Evolutionary conservation across 2,888 invertebrate species (phyloP), one percentile per base, ranked within the genome.

Genomic region (Drosophila histrio): DNA sequence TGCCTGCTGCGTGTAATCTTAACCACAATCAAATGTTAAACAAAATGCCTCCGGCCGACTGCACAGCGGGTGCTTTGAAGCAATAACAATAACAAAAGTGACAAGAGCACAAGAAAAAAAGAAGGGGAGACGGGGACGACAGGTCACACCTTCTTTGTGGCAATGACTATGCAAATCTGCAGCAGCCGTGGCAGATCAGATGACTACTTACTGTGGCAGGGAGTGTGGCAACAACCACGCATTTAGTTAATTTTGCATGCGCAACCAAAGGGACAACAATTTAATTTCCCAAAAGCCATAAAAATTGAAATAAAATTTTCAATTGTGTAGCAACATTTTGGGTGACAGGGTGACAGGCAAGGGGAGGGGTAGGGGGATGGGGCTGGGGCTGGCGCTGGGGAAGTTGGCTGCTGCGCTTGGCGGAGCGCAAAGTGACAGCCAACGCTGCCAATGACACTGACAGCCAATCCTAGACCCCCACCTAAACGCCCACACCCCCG

Each of bases 281-380:
- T 82, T 82, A 82, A 82, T 82, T 82, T 78, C 44, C 68, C 86
- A 78, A 78, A 84, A 85, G 86, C 86, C 87, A 82, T 82, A 82
- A 82, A 87, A 82, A 68, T 76, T 76, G 73, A 82, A 81, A 82
- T 82, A 87, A 81, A 82, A 85, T 69, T 68, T 72, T 72, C 79
- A 87, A 82, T 82, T 82, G 81, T 80, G 54, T 75, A 58, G 80
- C 77, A 60, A 64, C 38, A 38, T n/a, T 19, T 72, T 67, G 60
- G 21, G 24, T 17, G 47, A 36, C 26, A 6, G 6, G 26, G 17
- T n/a, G n/a, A n/a, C 2, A 9, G 2, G 26, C 4, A 13, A 15
- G 21, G 9, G 28, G 28, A 3, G 6, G 21, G 11, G 13, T 8
- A 8, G 7, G 13, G 13, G 7, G n/a, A 22, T 4, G 8, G 3